Base-by-base conservation (phyloP, 2,888 invertebrate genomes). In the Mongoloraphidia duomilia region DNA sequence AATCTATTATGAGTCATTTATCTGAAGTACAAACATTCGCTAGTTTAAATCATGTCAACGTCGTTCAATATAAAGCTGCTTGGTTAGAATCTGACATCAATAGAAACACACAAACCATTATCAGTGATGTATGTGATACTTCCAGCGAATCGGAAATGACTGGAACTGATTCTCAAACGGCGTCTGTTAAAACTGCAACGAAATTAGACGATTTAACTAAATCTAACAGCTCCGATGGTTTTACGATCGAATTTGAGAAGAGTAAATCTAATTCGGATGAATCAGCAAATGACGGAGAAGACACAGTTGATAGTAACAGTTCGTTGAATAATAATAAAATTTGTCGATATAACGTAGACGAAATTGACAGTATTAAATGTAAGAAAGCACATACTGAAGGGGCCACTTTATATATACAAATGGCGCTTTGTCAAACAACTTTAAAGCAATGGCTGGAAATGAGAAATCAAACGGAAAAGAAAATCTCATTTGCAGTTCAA, bases 21-120 rank as follows among this genome's bases (percentile, higher is more conserved):
- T 71, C 80, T 3, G 88, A 89, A 73, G 88, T 87, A 1, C 84
- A 85, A 67, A 84, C 84, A 2, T 75, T 88, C 55, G 87, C 89
- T 0, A 79, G 78, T 59, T 67, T 88, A 33, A 82, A 84, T 60
- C 88, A 88, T 67, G 75, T 79, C 0, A 86, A 88, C 62, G 83
- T 89, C 53, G 85, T 89, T 6, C 79, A 84, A 17, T 89, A 88
- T 60, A 87, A 88, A 69, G 82, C 82, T 0, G 87, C 88, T 0
- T 89, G 89, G 89, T 65, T 88, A 34, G 88, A 88, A 64, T 75
- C 78, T 0, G 69, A 74, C 65, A 70, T 78, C 53, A 73, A 74
- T 53, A 70, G 70, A 17, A 12, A 42, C 10, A 42, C 42, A 3
- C 17, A 42, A 14, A 42, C 17, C 10, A 39, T 14, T 8, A 39